Conservation (phyloP, 2,797 vertebrate genomes). For the Labroides dimidiatus region DNA sequence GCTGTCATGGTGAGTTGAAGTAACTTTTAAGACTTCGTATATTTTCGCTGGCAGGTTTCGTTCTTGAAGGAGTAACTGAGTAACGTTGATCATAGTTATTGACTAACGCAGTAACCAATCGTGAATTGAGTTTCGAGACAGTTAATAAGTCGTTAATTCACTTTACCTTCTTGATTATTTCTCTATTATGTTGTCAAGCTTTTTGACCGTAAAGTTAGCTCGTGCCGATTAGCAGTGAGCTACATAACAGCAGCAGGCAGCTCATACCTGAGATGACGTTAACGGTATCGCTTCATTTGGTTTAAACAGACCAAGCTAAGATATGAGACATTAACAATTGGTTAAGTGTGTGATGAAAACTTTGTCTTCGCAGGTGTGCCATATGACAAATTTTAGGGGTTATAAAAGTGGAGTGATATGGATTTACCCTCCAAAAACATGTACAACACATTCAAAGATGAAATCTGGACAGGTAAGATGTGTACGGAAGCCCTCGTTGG, state of each 20-base stretch:
- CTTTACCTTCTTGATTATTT: neutral
- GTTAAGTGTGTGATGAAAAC: neutral
- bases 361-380: slow-evolving; percentile 36
- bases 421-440: slow-evolving; percentile 58
- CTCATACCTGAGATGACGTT: no score
- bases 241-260: neutral
- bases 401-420: slow-evolving; percentile 35
- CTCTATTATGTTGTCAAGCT: neutral
- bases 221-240: neutral
- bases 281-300: no score
- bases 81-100: neutral
- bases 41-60: neutral
- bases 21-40: neutral
- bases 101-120: no score
- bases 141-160: neutral
- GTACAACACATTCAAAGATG: slow-evolving; percentile 75
- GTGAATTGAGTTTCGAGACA: neutral
- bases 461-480: slow-evolving; percentile 75
- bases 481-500: no score
- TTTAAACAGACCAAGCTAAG: no score
- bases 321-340: neutral
- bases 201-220: neutral
- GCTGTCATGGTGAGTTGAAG: slow-evolving; percentile 48
- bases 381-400: neutral
- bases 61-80: neutral